phyloP scores from a whole-genome alignment of 2,888 invertebrate species.

The Doris montereyensis region DNA sequence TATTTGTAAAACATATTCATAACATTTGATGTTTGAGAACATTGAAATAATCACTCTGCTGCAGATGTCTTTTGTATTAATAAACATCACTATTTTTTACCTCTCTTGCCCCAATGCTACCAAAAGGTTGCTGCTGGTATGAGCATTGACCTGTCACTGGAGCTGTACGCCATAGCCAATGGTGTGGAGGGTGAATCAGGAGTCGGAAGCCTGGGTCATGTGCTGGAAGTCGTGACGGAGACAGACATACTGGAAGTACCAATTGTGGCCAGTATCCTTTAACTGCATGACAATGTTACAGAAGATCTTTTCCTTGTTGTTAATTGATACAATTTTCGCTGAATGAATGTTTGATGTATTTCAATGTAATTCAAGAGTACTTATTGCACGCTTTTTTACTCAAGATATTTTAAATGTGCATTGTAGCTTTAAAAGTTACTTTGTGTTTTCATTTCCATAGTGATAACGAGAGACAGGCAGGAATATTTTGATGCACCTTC shows the following conservation, averaged over 20 bases:
- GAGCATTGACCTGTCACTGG: slow-evolving; percentile 66
- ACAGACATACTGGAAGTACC: slow-evolving; percentile 69
- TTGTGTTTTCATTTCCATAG: too few species aligned
- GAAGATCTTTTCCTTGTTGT: too few species aligned
- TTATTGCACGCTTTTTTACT: too few species aligned
- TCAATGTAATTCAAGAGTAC: too few species aligned
- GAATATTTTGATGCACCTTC: too few species aligned
- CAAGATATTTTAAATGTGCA: too few species aligned
- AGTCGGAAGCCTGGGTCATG: slow-evolving; percentile 64
- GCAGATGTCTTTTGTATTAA: neutral
- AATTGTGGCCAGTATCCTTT: slow-evolving; percentile 71
- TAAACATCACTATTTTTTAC: neutral
- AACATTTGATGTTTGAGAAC: neutral
- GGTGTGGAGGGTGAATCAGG: slow-evolving; percentile 67
- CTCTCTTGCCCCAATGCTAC: neutral
- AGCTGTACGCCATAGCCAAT: slow-evolving; percentile 71
- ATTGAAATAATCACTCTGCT: neutral
- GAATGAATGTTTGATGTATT: too few species aligned
- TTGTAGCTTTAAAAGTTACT: too few species aligned
- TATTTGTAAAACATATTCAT: too few species aligned
- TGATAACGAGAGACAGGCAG: too few species aligned
- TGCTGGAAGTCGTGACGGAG: slow-evolving; percentile 71
- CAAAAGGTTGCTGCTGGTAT: slow-evolving; percentile 72
- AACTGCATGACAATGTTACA: too few species aligned
- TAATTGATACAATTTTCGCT: too few species aligned